Percentiles rank a stretch among this genome's conserved stretches.
Conservation (phyloP, 2,888 invertebrate genomes). For the Gisinianus flammeolus region DNA sequence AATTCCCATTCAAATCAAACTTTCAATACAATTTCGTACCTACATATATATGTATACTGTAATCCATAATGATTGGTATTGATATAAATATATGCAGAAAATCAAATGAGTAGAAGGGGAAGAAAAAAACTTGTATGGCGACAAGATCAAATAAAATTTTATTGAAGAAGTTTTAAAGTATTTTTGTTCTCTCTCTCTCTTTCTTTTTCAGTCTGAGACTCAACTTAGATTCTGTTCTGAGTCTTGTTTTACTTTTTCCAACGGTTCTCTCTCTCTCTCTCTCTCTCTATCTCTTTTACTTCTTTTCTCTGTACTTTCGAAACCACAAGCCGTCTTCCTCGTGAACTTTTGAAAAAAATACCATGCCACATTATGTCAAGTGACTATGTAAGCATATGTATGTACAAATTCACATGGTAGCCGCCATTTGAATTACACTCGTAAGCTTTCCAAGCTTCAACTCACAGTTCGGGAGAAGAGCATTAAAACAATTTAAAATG, state of each 20-base stretch:
- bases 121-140: conserved; percentile 37
- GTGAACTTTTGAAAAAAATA: too few relatives aligned
- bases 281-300: not conserved
- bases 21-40: not conserved
- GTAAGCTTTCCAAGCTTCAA: too few relatives aligned
- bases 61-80: not conserved
- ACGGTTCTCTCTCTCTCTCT: not conserved
- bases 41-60: not conserved
- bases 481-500: too few relatives aligned
- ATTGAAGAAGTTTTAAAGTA: conserved; percentile 30
- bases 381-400: not conserved
- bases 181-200: too few relatives aligned
- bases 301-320: not conserved
- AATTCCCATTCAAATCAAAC: not conserved
- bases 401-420: not conserved
- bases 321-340: too few relatives aligned
- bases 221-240: not conserved
- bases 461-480: too few relatives aligned
- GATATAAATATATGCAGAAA: not conserved
- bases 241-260: not conserved
- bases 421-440: too few relatives aligned
- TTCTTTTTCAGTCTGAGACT: too few relatives aligned
- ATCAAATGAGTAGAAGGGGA: not conserved
- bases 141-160: conserved; percentile 38
- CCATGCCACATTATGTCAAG: not conserved